phyloP scores from a whole-genome alignment of 2,797 vertebrate genomes.

The Poeciliopsis presidionis region DNA sequence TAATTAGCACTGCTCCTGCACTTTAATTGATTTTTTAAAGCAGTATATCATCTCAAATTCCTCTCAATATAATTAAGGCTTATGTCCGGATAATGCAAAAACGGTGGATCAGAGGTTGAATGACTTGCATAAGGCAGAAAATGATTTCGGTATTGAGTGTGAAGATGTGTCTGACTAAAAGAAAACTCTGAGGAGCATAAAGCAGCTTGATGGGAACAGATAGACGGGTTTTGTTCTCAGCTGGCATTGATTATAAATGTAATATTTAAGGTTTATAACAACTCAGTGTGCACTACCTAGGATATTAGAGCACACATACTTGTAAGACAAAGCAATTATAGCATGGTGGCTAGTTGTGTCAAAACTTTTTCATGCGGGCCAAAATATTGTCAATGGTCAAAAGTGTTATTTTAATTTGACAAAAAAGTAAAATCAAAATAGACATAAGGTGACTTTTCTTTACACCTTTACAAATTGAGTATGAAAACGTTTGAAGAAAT shows the following conservation, averaged over 20 bases:
- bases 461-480: neutral
- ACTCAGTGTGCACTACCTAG: neutral
- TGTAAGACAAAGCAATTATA: neutral
- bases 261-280: neutral
- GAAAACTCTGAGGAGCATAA: constrained; percentile 26
- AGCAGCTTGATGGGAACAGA: constrained; percentile 9
- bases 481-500: neutral
- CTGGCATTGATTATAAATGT: neutral
- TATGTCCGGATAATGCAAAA: constrained; percentile 71
- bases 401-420: neutral
- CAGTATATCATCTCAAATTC: constrained; percentile 74
- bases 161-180: constrained; percentile 28
- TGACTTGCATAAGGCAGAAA: constrained; percentile 62
- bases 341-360: neutral
- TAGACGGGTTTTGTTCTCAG: neutral
- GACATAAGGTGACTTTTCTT: neutral
- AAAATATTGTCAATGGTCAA: neutral
- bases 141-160: constrained; percentile 53
- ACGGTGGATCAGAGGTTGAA: constrained; percentile 73
- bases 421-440: neutral
- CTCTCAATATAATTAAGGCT: constrained; percentile 76
- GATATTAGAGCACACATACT: neutral
- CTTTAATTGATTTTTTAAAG: constrained; percentile 70
- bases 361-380: neutral
- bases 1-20: constrained; percentile 65